Evolutionary conservation across 2,797 vertebrate genomes (phyloP).

Genomic region (Neomorphus geoffroyi): DNA sequence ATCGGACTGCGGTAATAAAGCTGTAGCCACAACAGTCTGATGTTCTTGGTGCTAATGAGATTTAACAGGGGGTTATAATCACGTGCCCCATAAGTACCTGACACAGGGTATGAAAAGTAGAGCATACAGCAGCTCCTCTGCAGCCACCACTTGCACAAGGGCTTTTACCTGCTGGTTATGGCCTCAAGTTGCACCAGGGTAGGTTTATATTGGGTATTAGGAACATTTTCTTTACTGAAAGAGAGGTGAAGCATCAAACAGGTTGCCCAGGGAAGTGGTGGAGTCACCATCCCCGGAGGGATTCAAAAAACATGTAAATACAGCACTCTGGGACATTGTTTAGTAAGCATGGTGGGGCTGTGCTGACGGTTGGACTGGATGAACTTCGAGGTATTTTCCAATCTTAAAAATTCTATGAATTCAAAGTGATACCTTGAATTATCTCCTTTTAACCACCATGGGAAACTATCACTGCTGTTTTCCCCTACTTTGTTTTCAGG

Average conservation of each 20-base stretch:
- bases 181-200: too few relatives aligned
- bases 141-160: not conserved
- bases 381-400: too few relatives aligned
- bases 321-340: too few relatives aligned
- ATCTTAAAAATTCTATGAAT: not conserved
- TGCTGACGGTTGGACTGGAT: too few relatives aligned
- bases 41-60: not conserved
- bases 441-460: not conserved
- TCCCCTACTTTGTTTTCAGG: not conserved
- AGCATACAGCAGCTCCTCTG: not conserved
- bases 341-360: too few relatives aligned
- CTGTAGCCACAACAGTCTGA: not conserved
- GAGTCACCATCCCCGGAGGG: too few relatives aligned
- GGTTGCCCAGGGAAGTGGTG: too few relatives aligned
- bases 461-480: accelerated
- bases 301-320: too few relatives aligned
- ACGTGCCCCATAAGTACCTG: accelerated
- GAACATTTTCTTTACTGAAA: too few relatives aligned
- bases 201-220: too few relatives aligned
- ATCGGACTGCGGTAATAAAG: not conserved
- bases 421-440: not conserved
- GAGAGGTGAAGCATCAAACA: too few relatives aligned
- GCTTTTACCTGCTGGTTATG: not conserved
- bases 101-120: accelerated
- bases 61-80: not conserved